Evolutionary conservation across 2,113 vertebrate genomes (phyloP).

Genomic region (Ceyx melanurus): DNA sequence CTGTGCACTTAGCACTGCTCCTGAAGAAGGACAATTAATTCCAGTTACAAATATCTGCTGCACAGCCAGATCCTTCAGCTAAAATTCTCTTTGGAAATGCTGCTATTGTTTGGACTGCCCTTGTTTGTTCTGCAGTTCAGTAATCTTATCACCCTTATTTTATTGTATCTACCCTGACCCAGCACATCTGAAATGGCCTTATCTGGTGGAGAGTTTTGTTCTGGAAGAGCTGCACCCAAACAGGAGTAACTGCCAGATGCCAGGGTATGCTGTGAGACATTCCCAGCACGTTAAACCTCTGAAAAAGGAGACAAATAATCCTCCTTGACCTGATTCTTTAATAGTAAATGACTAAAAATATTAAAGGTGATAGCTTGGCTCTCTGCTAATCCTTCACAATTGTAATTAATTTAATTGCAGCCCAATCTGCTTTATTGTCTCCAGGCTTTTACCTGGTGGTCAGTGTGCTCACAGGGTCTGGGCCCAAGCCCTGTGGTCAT

Average conservation of each 20-base stretch:
- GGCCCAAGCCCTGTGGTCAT: background rate
- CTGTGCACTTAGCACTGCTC: background rate
- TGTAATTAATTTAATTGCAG: background rate
- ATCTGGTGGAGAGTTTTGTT: background rate
- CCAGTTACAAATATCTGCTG: background rate
- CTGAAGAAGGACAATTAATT: background rate
- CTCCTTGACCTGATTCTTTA: background rate
- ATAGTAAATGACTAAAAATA: background rate
- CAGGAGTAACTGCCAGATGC: background rate
- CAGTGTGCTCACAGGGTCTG: accelerated
- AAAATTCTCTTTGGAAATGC: background rate
- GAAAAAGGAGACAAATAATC: background rate
- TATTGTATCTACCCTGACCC: constrained; percentile 8
- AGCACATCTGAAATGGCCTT: background rate
- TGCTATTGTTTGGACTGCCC: background rate
- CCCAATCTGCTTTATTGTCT: background rate
- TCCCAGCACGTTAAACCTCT: background rate
- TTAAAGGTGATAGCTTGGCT: background rate
- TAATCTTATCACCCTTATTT: constrained; percentile 19
- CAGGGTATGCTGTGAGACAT: background rate
- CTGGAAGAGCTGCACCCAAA: background rate
- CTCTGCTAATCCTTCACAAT: background rate
- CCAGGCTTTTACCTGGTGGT: background rate
- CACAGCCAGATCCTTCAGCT: background rate
- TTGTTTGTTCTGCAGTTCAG: constrained; percentile 43